A percentile compares a stretch with the other conserved stretches of the same genome.
phyloP scores from a whole-genome alignment of 2,888 invertebrate genomes.

The Marasmarcha lunaedactyla region DNA sequence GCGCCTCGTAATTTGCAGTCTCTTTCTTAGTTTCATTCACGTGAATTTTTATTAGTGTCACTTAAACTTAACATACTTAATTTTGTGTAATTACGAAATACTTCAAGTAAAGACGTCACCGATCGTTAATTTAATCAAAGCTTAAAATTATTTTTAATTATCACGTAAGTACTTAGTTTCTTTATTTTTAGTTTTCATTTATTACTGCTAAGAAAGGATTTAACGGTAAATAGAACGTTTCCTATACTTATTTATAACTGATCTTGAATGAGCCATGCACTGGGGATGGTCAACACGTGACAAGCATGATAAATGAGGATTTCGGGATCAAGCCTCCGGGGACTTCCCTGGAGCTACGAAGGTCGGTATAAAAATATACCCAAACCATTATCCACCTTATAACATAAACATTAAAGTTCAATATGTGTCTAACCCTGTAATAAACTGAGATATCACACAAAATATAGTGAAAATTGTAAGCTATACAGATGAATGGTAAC shows the following conservation, averaged over 20 bases:
- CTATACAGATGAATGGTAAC: conserved; percentile 18
- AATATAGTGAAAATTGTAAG: not conserved
- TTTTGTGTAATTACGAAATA: too few species aligned
- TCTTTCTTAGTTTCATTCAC: too few species aligned
- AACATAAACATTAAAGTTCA: not conserved
- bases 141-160: too few species aligned
- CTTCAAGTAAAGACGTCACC: too few species aligned
- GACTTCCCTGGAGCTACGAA: conserved; percentile 48
- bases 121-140: too few species aligned
- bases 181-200: too few species aligned
- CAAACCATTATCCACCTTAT: conserved; percentile 4
- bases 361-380: conserved; percentile 33
- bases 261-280: conserved; percentile 41
- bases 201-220: too few species aligned
- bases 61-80: too few species aligned
- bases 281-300: conserved; percentile 68
- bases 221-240: conserved; percentile 1
- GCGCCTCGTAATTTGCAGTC: too few species aligned
- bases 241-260: conserved; percentile 1
- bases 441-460: not conserved
- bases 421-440: not conserved
- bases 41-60: too few species aligned
- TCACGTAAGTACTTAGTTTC: too few species aligned
- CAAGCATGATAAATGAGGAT: conserved; percentile 66
- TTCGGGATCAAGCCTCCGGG: conserved; percentile 62